phyloP scores from a whole-genome alignment of 2,113 vertebrate species.

The Scartelaos histophorus region DNA sequence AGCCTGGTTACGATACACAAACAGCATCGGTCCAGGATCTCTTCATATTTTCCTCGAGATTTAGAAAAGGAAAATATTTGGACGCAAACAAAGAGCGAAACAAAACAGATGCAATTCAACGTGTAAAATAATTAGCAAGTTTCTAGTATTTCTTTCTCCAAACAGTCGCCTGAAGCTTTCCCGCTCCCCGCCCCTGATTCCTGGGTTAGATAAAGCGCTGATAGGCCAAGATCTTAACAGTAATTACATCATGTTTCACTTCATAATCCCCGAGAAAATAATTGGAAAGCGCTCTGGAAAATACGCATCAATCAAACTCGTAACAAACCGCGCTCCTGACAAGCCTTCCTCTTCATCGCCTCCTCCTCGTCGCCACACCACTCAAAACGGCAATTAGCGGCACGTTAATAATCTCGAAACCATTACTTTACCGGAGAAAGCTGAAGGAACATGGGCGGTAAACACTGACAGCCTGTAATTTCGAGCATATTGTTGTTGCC shows the following conservation, averaged over 20 bases:
- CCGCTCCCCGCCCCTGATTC: slow-evolving; percentile 46
- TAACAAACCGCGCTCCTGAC: slow-evolving; percentile 72
- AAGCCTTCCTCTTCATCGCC: slow-evolving; percentile 45
- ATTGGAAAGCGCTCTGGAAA: slow-evolving; percentile 63
- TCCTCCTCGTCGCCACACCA: slow-evolving; percentile 48
- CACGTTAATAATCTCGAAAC: slow-evolving; percentile 72
- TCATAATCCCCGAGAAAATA: slow-evolving; percentile 67
- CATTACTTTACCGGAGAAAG: slow-evolving; percentile 60
- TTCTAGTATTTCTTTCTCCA: slow-evolving; percentile 19
- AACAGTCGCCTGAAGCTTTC: slow-evolving; percentile 50
- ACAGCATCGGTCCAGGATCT: no score
- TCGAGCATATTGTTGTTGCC: slow-evolving; percentile 61
- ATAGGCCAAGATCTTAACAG: slow-evolving; percentile 61
- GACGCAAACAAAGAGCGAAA: no score
- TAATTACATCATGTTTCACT: slow-evolving; percentile 74
- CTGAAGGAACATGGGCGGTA: slow-evolving; percentile 24
- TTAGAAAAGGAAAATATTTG: no score
- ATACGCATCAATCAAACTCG: slow-evolving; percentile 66
- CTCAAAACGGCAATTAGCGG: slow-evolving; percentile 68
- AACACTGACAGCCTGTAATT: slow-evolving; percentile 69
- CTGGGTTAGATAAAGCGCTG: slow-evolving; percentile 63
- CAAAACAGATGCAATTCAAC: no score
- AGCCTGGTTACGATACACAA: no score
- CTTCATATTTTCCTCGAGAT: no score
- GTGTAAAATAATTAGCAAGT: no score